A percentile compares a stretch with the other conserved stretches of the same genome.
phyloP scores from a whole-genome alignment of 2,888 invertebrate species.

The Folsomia manolachei region DNA sequence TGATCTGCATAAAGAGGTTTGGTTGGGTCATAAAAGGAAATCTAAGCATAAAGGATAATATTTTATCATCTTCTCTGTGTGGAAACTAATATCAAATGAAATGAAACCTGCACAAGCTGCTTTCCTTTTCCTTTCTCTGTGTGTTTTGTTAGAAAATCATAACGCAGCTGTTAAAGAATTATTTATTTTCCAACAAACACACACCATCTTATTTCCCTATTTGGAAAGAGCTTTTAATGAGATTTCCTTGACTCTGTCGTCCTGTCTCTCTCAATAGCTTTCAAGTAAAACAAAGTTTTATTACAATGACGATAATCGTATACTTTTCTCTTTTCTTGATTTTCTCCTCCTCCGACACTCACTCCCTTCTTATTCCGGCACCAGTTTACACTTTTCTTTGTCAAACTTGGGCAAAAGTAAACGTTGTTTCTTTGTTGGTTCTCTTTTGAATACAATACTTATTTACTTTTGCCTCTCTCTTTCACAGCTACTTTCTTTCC shows the following conservation, averaged over 20 bases:
- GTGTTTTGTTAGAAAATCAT: slow-evolving; percentile 40
- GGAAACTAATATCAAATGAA: slow-evolving; percentile 24
- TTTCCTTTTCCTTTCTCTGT: slow-evolving; percentile 28
- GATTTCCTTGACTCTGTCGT: slow-evolving; percentile 45
- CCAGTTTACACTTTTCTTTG: slow-evolving; percentile 10
- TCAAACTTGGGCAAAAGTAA: neutral
- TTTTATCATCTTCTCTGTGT: slow-evolving; percentile 25
- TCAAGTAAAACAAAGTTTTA: slow-evolving; percentile 47
- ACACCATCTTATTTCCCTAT: slow-evolving; percentile 35
- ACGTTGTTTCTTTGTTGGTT: too few species aligned
- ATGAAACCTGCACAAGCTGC: slow-evolving; percentile 40
- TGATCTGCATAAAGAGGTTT: slow-evolving; percentile 21
- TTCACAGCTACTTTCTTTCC: neutral
- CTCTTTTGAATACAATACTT: neutral
- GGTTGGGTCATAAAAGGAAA: slow-evolving; percentile 47
- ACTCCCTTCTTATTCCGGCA: slow-evolving; percentile 24
- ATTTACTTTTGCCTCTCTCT: neutral
- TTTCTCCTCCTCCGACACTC: slow-evolving; percentile 21
- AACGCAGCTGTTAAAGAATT: slow-evolving; percentile 50
- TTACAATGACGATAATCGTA: slow-evolving; percentile 50
- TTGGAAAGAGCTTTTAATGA: slow-evolving; percentile 45
- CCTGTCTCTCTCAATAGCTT: slow-evolving; percentile 26
- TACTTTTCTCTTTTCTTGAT: slow-evolving; percentile 35
- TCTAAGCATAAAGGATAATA: slow-evolving; percentile 40
- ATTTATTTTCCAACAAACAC: slow-evolving; percentile 47